Evolutionary conservation across 2,797 vertebrate species (phyloP).

Genomic region (Mastacembelus armatus): DNA sequence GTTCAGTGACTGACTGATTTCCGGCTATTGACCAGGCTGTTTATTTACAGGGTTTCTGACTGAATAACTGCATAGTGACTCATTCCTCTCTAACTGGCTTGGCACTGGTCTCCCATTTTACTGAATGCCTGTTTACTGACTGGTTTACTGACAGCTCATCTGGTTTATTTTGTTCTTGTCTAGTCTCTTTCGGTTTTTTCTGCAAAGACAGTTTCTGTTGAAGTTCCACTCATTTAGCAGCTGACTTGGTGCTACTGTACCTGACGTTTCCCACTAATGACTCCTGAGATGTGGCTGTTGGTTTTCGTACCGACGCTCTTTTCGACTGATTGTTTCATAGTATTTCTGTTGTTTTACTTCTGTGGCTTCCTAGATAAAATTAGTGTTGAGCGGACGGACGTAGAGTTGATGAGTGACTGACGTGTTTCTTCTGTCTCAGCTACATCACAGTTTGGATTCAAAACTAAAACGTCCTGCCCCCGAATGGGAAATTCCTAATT

Average conservation of each 20-base stretch:
- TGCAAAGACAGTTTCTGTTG: not conserved
- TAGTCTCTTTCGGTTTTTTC: too few species aligned
- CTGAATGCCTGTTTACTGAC: not conserved
- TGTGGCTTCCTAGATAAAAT: not conserved
- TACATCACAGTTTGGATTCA: not conserved
- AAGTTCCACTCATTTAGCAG: conserved; percentile 4
- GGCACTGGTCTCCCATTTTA: not conserved
- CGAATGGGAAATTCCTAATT: conserved; percentile 7
- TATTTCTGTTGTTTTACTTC: too few species aligned
- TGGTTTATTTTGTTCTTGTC: too few species aligned
- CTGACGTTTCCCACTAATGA: not conserved
- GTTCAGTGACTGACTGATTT: too few species aligned
- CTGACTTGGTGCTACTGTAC: not conserved
- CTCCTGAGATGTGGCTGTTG: too few species aligned
- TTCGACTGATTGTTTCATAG: too few species aligned
- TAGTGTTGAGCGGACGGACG: not conserved
- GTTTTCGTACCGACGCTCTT: too few species aligned
- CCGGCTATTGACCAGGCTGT: not conserved
- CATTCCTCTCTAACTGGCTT: not conserved
- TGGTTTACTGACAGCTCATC: not conserved
- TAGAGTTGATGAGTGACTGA: not conserved
- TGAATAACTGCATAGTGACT: not conserved
- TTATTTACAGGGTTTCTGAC: not conserved
- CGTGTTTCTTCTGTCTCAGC: too few species aligned
- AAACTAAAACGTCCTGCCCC: conserved; percentile 2